Evolutionary conservation across 1,140 invertebrate genomes (phyloP).

Genomic region (Aleiodes sp.): DNA sequence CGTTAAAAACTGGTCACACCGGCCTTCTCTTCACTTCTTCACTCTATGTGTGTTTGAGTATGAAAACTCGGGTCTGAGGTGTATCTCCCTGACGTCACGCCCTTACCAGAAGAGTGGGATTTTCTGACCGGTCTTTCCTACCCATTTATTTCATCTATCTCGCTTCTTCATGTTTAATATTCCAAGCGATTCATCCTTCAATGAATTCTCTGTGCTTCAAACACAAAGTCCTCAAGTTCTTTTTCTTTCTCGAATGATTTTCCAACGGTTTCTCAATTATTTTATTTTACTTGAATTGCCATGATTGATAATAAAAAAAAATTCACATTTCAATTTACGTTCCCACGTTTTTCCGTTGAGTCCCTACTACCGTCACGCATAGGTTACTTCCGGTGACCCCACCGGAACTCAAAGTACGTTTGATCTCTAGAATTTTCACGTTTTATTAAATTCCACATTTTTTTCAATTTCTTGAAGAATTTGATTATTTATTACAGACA

Average conservation of each 20-base stretch:
- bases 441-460: not conserved
- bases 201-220: conserved; percentile 20
- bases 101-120: conserved; percentile 51
- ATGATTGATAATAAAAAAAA: conserved; percentile 36
- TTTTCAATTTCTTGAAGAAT: too few relatives aligned
- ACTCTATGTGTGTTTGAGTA: not conserved
- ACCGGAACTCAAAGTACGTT: conserved; percentile 58
- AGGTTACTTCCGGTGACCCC: conserved; percentile 58
- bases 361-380: conserved; percentile 54
- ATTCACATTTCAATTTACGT: conserved; percentile 37
- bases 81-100: conserved; percentile 53
- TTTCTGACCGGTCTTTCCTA: conserved; percentile 43
- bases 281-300: not conserved
- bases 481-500: too few relatives aligned
- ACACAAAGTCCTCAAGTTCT: conserved; percentile 34
- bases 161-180: conserved; percentile 33
- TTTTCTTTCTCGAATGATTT: conserved; percentile 11
- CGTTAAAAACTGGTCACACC: conserved; percentile 13
- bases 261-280: too few relatives aligned
- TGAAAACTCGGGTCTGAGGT: conserved; percentile 11
- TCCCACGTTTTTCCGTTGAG: conserved; percentile 67
- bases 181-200: conserved; percentile 10
- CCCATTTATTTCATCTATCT: conserved; percentile 16
- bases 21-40: too few relatives aligned
- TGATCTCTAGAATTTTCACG: conserved; percentile 41